Conservation (phyloP, 2,797 vertebrate genomes). For the Urophycis tenuis region DNA sequence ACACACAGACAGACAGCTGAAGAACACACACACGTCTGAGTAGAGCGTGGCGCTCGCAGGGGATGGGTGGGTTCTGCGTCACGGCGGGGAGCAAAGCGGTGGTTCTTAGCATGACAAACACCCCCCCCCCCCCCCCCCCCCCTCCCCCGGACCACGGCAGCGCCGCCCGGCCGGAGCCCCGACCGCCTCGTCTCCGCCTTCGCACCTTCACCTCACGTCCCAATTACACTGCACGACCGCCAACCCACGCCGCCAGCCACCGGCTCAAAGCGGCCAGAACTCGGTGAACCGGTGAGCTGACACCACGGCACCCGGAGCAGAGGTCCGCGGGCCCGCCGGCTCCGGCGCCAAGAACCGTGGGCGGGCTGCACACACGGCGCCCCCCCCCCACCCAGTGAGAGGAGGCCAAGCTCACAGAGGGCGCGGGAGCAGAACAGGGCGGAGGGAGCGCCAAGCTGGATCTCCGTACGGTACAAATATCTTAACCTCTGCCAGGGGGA, state of each 20-base stretch:
- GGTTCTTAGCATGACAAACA: too few species aligned
- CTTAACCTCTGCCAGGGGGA: conserved; percentile 53
- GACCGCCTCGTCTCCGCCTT: neutral
- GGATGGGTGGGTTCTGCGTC: neutral
- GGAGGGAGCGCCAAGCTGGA: conserved; percentile 38
- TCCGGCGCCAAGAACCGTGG: conserved; percentile 26
- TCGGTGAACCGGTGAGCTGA: too few species aligned
- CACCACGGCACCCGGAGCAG: neutral
- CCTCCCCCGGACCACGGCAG: too few species aligned
- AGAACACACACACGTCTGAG: neutral
- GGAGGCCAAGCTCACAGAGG: conserved; percentile 37
- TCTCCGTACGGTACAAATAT: conserved; percentile 42
- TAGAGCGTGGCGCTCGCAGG: neutral
- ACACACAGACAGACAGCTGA: neutral
- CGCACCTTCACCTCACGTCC: neutral
- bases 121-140: too few species aligned
- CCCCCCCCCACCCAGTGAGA: neutral
- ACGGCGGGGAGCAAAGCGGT: neutral
- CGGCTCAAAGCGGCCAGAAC: neutral
- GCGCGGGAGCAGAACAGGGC: conserved; percentile 34
- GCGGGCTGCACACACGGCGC: neutral
- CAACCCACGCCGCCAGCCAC: neutral
- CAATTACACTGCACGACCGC: neutral
- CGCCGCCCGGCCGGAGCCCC: too few species aligned
- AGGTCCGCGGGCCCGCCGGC: neutral